phyloP scores from a whole-genome alignment of 1,140 invertebrate genomes.

The Caenorhabditis tropicalis region DNA sequence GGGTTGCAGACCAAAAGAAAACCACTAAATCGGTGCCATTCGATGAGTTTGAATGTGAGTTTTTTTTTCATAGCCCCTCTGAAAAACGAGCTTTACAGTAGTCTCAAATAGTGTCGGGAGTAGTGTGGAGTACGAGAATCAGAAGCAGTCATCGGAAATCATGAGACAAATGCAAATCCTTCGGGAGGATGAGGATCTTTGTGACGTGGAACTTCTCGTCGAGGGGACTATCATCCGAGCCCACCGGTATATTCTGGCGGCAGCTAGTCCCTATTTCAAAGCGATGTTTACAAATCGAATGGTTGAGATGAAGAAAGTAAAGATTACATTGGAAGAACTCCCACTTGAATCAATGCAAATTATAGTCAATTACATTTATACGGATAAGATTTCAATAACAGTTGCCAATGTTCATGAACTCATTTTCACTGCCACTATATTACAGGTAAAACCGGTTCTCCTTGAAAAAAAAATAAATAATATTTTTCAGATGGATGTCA shows the following conservation, averaged over 20 bases:
- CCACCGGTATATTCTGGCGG: conserved; percentile 57
- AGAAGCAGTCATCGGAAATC: neutral
- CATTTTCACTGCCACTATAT: conserved; percentile 56
- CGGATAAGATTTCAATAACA: conserved; percentile 52
- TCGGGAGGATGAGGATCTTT: neutral
- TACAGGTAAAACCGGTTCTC: conserved; percentile 51
- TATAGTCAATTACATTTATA: conserved; percentile 58
- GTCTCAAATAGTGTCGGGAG: conserved; percentile 14
- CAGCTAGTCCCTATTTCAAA: conserved; percentile 59
- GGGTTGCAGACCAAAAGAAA: no score
- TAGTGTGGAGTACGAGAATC: conserved; percentile 17
- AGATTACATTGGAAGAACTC: conserved; percentile 54
- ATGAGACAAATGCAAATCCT: conserved; percentile 26
- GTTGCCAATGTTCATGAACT: conserved; percentile 58
- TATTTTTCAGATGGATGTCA: conserved; percentile 57
- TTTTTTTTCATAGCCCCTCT: neutral
- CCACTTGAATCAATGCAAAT: conserved; percentile 41
- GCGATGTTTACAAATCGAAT: conserved; percentile 57
- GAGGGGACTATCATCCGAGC: conserved; percentile 53
- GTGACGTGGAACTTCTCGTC: conserved; percentile 3
- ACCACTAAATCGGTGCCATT: neutral
- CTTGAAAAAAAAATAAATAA: neutral
- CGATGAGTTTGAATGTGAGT: conserved; percentile 33
- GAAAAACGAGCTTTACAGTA: neutral
- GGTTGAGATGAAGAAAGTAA: conserved; percentile 46